A percentile compares a stretch with the other conserved stretches of the same genome.
Conservation (phyloP, 2,888 invertebrate genomes). For the Nesidiocoris tenuis region DNA sequence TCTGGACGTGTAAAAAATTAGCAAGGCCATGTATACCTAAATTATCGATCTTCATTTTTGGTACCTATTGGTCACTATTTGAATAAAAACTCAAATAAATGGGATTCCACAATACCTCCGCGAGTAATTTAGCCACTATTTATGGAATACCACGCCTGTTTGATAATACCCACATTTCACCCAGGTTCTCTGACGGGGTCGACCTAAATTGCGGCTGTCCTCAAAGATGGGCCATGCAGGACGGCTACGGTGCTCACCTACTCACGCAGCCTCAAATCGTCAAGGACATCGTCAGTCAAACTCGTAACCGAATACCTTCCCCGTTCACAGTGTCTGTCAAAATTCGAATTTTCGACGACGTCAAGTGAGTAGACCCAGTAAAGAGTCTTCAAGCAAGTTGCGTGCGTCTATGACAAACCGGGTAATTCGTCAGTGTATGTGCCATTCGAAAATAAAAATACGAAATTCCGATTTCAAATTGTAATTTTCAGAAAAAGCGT, state of each 20-base stretch:
- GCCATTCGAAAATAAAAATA: not conserved
- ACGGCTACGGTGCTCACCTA: slow-evolving; percentile 84
- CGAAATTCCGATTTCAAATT: not conserved
- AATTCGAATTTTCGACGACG: slow-evolving; percentile 75
- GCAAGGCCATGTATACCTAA: too few relatives aligned
- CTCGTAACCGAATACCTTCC: slow-evolving; percentile 69
- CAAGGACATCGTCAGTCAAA: slow-evolving; percentile 74
- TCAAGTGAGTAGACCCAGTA: slow-evolving; percentile 54
- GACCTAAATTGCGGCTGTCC: slow-evolving; percentile 98
- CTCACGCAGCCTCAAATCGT: slow-evolving; percentile 80
- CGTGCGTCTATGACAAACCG: too few relatives aligned
- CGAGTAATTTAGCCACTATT: too few relatives aligned
- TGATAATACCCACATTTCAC: too few relatives aligned
- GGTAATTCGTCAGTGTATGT: too few relatives aligned
- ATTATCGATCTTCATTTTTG: too few relatives aligned
- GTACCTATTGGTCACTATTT: too few relatives aligned
- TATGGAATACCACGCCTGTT: too few relatives aligned
- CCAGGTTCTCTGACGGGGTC: slow-evolving; percentile 81
- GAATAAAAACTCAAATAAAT: too few relatives aligned
- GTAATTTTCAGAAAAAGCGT: slow-evolving; percentile 68
- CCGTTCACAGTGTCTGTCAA: slow-evolving; percentile 89
- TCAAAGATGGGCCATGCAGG: slow-evolving; percentile 89
- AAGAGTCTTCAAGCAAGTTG: too few relatives aligned
- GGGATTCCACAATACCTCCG: too few relatives aligned
- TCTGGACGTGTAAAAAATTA: too few relatives aligned